Base-by-base conservation (phyloP, 2,888 invertebrate genomes). In the Prosopocoilus inquinatus region DNA sequence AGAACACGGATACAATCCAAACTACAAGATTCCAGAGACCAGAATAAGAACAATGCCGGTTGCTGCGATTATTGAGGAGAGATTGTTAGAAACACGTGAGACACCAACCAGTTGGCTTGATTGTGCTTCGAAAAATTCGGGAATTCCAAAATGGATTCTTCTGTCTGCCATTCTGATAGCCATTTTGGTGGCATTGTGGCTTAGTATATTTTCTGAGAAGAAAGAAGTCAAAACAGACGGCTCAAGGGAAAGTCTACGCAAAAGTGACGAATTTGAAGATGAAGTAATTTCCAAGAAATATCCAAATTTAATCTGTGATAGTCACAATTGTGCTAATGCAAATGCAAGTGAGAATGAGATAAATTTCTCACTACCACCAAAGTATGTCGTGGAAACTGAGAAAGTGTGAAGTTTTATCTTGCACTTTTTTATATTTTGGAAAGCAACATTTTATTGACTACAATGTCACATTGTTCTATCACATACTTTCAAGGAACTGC, bases 121-220 rank as follows among this genome's bases (percentile, higher is more conserved):
- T 53, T 76, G 76, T 61, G 75, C 74, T 3, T 71, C 80, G 0
- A 71, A 73, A 41, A 80, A 80, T 63, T 79, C 80, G 1, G 81
- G 80, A n/a, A 70, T 80, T 47, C 79, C 81, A 1, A 71, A 78
- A 15, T 74, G 78, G 67, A 67, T 80, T 48, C 69, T 81, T 34
- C 71, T 76, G 28, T 65, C 75, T 32, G 70, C 78, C 2, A 72
- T 80, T 53, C 68, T 79, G 60, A 65, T 77, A 34, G 78, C 79
- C 20, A 75, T 79, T 47, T 61, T 80, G 41, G 71, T 79, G 16
- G 79, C 78, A 63, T 70, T 80, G 45, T 79, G 79, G 79, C 65
- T 81, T 54, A 80, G 79, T 66, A 71, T 79, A 41, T 64, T 69
- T 1, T 67, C 70, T 9, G 72, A 71, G 47, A 66, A 67, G 49